Evolutionary conservation across 2,113 vertebrate species (phyloP), one percentile per base, ranked within the genome.

Genomic region (Guaruba guarouba): DNA sequence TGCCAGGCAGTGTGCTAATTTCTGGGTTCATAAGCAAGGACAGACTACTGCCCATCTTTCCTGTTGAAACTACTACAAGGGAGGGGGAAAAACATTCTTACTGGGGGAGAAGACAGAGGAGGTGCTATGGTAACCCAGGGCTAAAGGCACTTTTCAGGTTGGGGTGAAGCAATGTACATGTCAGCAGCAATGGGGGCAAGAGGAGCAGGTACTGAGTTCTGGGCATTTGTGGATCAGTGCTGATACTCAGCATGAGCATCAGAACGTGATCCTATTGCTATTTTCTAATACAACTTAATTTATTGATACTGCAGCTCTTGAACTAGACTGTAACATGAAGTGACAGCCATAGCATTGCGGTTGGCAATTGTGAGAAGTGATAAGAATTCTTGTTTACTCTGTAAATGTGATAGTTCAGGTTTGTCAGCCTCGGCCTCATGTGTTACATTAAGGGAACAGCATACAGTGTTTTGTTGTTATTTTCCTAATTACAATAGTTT

Each of bases 341-440:
- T 94, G 95, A 97, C 95, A 95, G 80, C 86, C 92, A 52, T 95
- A 73, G 88, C 69, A 75, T 76, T 90, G 66, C 57, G 71, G 76
- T 5, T 59, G 82, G 80, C 73, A 89, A 29, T 92, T 96, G 86
- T 74, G 69, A 95, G 77, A 85, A 89, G 73, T 79, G 90, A 96
- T 95, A 95, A 93, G 83, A 92, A 91, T 93, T 96, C 86, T 82
- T 95, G 86, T 94, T 96, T 94, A 54, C 66, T 92, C 96, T 92
- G 51, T 86, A 79, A 90, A 92, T 75, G 57, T 84, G 73, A 67
- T 86, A 39, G 61, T 78, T 92, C 57, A 84, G 63, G 71, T 92
- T 94, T 82, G 62, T 68, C 9, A 1, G 48, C 43, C 62, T 90
- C 0, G 1, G 52, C 39, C 39, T 94, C 15, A 0, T 80, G 24